These are phyloP conservation scores for Harpalus rubripes DNA, from an alignment of 2,888 invertebrate species.

Conservation along the genomic window DNA sequence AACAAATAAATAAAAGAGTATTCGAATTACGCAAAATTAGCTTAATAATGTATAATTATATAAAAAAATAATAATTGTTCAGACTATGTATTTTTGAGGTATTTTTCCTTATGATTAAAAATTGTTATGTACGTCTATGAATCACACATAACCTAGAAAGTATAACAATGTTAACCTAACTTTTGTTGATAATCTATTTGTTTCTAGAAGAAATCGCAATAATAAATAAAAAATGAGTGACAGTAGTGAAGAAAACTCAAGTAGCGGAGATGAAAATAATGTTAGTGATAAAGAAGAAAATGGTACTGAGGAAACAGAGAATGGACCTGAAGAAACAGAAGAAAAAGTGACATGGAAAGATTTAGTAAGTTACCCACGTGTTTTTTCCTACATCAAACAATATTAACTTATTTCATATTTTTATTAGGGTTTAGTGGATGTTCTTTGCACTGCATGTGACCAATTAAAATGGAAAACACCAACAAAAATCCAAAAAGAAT, in stretches of 20 bases:
- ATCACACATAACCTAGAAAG: too few species aligned
- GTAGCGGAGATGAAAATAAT: conserved; percentile 67
- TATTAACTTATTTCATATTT: conserved; percentile 59
- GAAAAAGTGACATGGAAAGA: conserved; percentile 78
- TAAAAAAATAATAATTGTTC: too few species aligned
- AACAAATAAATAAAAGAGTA: too few species aligned
- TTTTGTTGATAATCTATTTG: background rate
- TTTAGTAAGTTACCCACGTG: conserved; percentile 76
- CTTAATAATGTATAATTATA: too few species aligned
- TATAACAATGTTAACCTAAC: conserved; percentile 1
- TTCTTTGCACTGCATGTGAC: conserved; percentile 93
- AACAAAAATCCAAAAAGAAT: conserved; percentile 96
- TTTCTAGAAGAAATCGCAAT: conserved; percentile 29
- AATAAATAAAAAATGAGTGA: conserved; percentile 41
- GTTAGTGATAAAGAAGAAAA: conserved; percentile 64
- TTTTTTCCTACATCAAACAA: conserved; percentile 42
- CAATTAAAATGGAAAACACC: conserved; percentile 96
- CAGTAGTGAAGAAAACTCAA: conserved; percentile 54
- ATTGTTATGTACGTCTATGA: background rate
- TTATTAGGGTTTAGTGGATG: conserved; percentile 92
- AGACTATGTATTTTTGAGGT: too few species aligned
- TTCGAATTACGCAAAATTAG: too few species aligned
- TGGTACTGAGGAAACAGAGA: conserved; percentile 55
- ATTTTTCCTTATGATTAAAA: background rate
- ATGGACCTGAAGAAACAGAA: conserved; percentile 70